Evolutionary conservation across 2,113 vertebrate species (phyloP).

Genomic region (Heterotis niloticus): DNA sequence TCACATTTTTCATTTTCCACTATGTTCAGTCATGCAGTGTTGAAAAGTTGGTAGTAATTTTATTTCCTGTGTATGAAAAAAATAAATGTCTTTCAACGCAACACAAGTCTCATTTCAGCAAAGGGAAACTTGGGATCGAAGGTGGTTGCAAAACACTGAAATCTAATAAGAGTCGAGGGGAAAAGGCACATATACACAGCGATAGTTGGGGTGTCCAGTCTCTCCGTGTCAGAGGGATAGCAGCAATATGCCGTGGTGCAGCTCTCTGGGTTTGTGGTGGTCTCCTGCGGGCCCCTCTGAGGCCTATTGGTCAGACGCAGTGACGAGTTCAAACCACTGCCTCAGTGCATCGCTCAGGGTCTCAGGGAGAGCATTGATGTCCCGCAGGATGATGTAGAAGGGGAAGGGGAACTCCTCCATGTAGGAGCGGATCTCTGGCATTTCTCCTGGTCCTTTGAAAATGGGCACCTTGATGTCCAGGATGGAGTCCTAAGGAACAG

Average conservation of each 20-base stretch:
- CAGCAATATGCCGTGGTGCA: conserved; percentile 46
- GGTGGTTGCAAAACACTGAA: conserved; percentile 45
- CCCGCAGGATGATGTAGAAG: conserved; percentile 89
- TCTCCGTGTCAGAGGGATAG: conserved; percentile 31
- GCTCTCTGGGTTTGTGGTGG: conserved; percentile 15
- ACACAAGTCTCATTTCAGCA: conserved; percentile 37
- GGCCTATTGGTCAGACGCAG: conserved; percentile 68
- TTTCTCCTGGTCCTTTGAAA: conserved; percentile 84
- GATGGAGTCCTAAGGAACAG: conserved; percentile 80
- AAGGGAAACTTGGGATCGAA: conserved; percentile 36
- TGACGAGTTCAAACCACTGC: conserved; percentile 97
- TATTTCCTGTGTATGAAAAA: conserved; percentile 3
- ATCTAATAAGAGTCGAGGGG: conserved; percentile 47
- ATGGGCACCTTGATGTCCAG: conserved; percentile 97
- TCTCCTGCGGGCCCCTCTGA: neutral
- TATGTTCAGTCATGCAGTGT: conserved; percentile 15
- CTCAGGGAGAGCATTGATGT: conserved; percentile 86
- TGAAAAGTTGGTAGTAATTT: conserved; percentile 10
- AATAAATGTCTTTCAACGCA: conserved; percentile 20
- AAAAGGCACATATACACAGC: conserved; percentile 67
- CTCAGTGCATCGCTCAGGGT: conserved; percentile 91
- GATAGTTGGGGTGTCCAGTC: conserved; percentile 33
- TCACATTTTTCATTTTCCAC: conserved; percentile 27
- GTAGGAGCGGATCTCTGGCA: conserved; percentile 93
- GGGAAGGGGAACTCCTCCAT: conserved; percentile 99